Conservation (phyloP, 1,140 invertebrate species). For the Arctopsyche grandis region DNA sequence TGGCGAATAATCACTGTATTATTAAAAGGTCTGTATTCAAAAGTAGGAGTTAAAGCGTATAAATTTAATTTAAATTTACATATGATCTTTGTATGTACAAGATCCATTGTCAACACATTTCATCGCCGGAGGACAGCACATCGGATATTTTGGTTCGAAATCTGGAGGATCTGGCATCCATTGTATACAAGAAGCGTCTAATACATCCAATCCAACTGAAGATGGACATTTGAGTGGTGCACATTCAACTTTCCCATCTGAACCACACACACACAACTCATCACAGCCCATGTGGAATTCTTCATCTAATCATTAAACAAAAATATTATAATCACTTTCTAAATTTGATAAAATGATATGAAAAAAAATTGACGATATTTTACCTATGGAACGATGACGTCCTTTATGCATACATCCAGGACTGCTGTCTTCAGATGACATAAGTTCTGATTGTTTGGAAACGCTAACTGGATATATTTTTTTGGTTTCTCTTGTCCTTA, state of each 20-base stretch:
- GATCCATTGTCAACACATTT: conserved; percentile 82
- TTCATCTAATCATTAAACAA: conserved; percentile 62
- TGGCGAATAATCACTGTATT: too few species aligned
- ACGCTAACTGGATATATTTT: conserved; percentile 64
- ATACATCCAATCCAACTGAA: conserved; percentile 81
- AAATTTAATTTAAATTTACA: conserved; percentile 58
- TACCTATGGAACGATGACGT: conserved; percentile 62
- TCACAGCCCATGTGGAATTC: conserved; percentile 83
- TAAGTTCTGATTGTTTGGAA: conserved; percentile 33
- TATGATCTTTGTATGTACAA: conserved; percentile 74
- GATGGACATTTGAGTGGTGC: conserved; percentile 83
- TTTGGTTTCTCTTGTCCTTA: conserved; percentile 64
- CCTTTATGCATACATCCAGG: conserved; percentile 61
- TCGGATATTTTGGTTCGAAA: conserved; percentile 77
- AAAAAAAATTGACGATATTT: not conserved
- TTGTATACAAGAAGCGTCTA: conserved; percentile 83
- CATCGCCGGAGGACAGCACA: conserved; percentile 84
- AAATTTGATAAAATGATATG: not conserved
- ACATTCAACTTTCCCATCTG: conserved; percentile 74
- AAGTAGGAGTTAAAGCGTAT: too few species aligned
- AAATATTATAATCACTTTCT: not conserved
- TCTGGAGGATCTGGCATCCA: conserved; percentile 83
- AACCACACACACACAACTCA: conserved; percentile 75
- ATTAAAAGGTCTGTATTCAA: too few species aligned
- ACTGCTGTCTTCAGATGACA: conserved; percentile 51